Evolutionary conservation across 2,888 invertebrate species (phyloP).

Genomic region (Choreutis nemorana): DNA sequence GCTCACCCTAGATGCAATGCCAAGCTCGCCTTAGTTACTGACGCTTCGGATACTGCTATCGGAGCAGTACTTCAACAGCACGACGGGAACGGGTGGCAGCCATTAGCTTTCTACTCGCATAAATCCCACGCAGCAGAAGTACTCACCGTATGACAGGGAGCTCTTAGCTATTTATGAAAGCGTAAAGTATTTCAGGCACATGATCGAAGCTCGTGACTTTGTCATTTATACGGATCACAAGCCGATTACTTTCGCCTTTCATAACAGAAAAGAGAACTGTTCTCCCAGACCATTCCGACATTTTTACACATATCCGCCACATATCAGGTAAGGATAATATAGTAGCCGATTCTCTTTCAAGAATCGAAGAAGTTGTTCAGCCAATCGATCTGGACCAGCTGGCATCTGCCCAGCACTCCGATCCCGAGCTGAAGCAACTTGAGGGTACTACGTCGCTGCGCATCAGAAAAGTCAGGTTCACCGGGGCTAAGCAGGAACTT

Average conservation of each 20-base stretch:
- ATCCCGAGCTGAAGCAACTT: too few species aligned
- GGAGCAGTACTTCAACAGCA: constrained; percentile 31
- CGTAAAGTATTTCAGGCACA: constrained; percentile 24
- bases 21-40: constrained; percentile 19
- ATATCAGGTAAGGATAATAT: constrained; percentile 23
- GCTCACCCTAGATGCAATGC: constrained; percentile 21
- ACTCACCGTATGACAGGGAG: constrained; percentile 29
- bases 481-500: too few species aligned
- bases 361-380: constrained; percentile 13
- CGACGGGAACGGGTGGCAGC: constrained; percentile 17
- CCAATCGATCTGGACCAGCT: constrained; percentile 14
- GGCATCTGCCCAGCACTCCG: too few species aligned
- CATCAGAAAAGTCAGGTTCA: too few species aligned
- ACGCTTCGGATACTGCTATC: constrained; percentile 30
- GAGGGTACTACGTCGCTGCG: too few species aligned
- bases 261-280: constrained; percentile 17
- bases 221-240: constrained; percentile 27
- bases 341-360: constrained; percentile 25
- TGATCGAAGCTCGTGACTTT: constrained; percentile 27
- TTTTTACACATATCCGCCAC: constrained; percentile 22
- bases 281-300: constrained; percentile 26
- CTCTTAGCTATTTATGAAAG: constrained; percentile 28
- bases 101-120: constrained; percentile 28
- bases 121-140: constrained; percentile 21
- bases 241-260: constrained; percentile 23